phyloP scores from a whole-genome alignment of 2,113 vertebrate genomes.

The Phrynosoma blainvillii region DNA sequence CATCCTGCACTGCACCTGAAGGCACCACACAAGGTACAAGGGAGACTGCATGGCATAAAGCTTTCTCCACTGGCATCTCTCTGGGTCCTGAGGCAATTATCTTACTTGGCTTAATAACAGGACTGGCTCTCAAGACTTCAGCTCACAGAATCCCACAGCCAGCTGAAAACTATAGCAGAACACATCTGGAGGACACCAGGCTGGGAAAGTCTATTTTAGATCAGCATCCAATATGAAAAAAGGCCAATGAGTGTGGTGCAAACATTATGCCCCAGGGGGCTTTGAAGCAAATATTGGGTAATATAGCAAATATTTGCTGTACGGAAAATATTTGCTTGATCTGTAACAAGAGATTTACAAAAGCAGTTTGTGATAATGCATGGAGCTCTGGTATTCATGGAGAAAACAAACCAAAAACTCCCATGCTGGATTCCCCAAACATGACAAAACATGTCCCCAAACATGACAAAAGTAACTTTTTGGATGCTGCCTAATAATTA shows the following conservation, averaged over 20 bases:
- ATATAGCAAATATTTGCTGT: background rate
- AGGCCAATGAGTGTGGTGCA: background rate
- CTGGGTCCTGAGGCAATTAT: background rate
- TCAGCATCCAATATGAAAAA: background rate
- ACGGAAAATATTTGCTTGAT: background rate
- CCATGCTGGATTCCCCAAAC: too few relatives aligned
- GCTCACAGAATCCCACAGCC: too few relatives aligned
- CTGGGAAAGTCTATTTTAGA: background rate
- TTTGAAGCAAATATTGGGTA: background rate
- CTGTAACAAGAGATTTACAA: background rate
- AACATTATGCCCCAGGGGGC: background rate
- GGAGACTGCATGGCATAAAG: background rate
- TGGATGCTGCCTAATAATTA: background rate
- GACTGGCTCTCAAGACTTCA: too few relatives aligned
- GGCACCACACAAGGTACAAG: background rate
- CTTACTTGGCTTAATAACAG: background rate
- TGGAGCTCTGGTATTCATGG: background rate
- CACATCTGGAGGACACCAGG: too few relatives aligned
- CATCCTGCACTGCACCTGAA: background rate
- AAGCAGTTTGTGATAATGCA: background rate
- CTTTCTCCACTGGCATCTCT: background rate
- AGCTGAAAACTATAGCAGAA: too few relatives aligned
- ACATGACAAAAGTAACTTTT: background rate
- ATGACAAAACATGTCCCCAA: background rate
- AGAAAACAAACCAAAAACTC: background rate